Evolutionary conservation across 2,113 vertebrate species (phyloP).

Genomic region (Anarhynchus alexandrinus): DNA sequence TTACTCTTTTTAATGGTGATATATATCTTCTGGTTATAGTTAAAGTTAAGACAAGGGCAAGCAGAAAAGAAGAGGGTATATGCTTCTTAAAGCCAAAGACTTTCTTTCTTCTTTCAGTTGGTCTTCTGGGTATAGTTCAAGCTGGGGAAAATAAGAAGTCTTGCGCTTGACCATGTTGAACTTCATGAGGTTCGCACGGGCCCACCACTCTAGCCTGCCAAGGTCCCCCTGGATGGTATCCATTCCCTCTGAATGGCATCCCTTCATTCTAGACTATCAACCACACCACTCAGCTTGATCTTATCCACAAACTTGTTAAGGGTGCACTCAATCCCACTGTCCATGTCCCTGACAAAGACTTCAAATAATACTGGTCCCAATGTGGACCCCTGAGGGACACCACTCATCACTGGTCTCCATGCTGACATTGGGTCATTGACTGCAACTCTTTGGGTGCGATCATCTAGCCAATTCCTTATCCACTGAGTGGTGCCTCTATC

Average conservation of each 20-base stretch:
- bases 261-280: not conserved
- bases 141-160: not conserved
- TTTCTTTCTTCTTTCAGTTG: not conserved
- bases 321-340: not conserved
- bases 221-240: not conserved
- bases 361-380: not conserved
- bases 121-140: not conserved
- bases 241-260: not conserved
- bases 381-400: not conserved
- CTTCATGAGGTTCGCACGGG: accelerated
- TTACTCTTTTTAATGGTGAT: constrained; percentile 2
- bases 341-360: not conserved
- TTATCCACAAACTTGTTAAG: not conserved
- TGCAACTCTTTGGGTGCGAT: accelerated
- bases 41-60: constrained; percentile 17
- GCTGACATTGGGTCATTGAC: accelerated
- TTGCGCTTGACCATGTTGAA: not conserved
- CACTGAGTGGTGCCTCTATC: not conserved
- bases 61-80: not conserved
- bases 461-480: not conserved
- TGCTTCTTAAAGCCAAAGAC: not conserved
- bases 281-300: not conserved
- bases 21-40: constrained; percentile 15
- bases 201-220: not conserved
- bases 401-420: not conserved